A percentile compares a stretch with the other conserved stretches of the same genome.
These are phyloP conservation scores for Cepphus grylle DNA, from an alignment of 2,113 vertebrate species.

Conservation along the genomic window DNA sequence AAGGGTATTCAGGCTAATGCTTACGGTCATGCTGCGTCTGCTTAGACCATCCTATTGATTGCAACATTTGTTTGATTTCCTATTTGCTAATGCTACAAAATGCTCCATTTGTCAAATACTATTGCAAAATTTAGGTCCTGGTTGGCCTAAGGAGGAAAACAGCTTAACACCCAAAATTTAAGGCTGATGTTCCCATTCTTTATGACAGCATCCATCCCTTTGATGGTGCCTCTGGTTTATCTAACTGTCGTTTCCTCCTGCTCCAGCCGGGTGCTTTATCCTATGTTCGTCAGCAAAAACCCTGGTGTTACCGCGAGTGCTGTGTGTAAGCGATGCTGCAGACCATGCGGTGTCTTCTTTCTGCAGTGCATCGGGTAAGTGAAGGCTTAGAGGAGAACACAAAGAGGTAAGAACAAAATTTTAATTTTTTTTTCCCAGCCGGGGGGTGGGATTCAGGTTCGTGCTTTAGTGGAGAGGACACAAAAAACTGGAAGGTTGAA, in stretches of 20 bases:
- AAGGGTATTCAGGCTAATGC: background rate
- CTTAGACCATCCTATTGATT: background rate
- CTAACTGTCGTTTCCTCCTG: background rate
- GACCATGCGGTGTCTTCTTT: background rate
- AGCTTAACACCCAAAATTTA: accelerated
- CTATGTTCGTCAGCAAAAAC: background rate
- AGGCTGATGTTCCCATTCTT: background rate
- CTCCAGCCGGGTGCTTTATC: accelerated
- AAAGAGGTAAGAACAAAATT: background rate
- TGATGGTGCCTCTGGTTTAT: background rate
- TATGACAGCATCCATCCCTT: background rate
- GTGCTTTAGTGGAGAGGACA: background rate
- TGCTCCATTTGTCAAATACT: background rate
- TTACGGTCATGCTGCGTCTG: background rate
- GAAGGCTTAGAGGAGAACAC: background rate
- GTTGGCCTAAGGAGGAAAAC: background rate
- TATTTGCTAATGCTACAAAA: background rate
- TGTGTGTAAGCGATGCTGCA: accelerated
- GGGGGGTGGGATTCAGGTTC: background rate
- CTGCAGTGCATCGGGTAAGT: accelerated
- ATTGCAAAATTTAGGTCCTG: background rate
- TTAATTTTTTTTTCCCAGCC: background rate
- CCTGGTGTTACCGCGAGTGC: accelerated
- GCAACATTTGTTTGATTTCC: background rate
- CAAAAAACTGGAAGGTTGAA: background rate